Base-by-base conservation (phyloP, 2,888 invertebrate genomes). In the Pocota personata region DNA sequence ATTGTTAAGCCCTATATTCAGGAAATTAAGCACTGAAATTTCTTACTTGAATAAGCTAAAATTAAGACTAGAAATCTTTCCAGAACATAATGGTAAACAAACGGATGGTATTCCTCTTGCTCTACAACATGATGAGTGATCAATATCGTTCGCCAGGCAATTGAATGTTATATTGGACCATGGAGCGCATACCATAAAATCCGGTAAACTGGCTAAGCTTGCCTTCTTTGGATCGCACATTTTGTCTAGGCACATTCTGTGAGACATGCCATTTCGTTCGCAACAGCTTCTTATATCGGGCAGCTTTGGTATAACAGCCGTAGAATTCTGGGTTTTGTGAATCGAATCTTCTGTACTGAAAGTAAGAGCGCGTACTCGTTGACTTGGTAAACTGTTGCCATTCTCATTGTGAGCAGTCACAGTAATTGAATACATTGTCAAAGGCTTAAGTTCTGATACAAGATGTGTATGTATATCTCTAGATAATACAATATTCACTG, bases 121-220 rank as follows among this genome's bases (percentile, higher is more conserved):
- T 27, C 94, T 93, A 90, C 97, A 97, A 92, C 97, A 97, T 0
- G 96, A 95, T 0, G 96, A 95, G 91, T 97, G 97, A 93, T 97
- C 97, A 89, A 95, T 94, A 0, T 96, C 95, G 88, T 97, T 96
- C 50, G 96, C 95, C 78, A 97, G 93, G 89, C 97, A 97, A 8
- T 95, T 94, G 91, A 97, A 97, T 0, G 97, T 96, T 30, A 95
- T 95, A 3, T 95, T 95, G 0, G 97, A 96, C 97, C 97, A 97
- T 0, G 97, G 97, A 0, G 97, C 97, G 92, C 97, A 97, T 48
- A 97, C 97, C 96, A 97, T 97, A 90, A 97, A 93, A 91, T 97
- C 97, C 52, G 97, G 96, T 80, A 93, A 87, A 24, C 91, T 91
- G 1, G 93, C 91, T 87, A 92, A 89, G 75, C 92, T 92, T 0